Conservation (phyloP, 1,140 invertebrate species). For the Drosophila triauraria region DNA sequence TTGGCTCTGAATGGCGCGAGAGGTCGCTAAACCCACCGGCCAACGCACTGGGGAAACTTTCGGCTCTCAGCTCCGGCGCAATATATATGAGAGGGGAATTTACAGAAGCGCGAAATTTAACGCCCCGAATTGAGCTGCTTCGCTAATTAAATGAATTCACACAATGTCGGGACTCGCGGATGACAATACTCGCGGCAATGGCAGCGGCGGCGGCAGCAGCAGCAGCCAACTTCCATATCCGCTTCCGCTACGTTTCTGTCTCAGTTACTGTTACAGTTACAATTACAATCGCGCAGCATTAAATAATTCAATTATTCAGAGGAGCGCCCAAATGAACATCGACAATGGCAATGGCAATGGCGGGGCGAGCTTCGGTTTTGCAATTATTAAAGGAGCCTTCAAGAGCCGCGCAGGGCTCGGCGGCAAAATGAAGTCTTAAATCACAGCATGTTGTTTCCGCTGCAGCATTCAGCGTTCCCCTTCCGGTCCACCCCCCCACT, state of each 20-base stretch:
- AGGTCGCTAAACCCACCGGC: conserved; percentile 29
- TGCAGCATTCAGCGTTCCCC: conserved; percentile 40
- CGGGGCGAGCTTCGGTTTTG: conserved; percentile 9
- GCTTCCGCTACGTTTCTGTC: conserved; percentile 62
- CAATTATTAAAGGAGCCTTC: conserved; percentile 42
- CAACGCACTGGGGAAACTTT: not conserved
- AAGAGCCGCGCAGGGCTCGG: conserved; percentile 15
- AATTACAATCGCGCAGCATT: conserved; percentile 73
- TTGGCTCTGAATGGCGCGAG: conserved; percentile 18
- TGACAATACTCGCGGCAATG: conserved; percentile 25
- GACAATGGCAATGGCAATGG: conserved; percentile 27
- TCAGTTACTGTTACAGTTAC: conserved; percentile 49
- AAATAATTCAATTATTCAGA: conserved; percentile 80
- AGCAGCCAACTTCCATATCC: conserved; percentile 69
- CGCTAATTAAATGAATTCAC: conserved; percentile 73
- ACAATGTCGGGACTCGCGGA: conserved; percentile 49
- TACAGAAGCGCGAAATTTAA: conserved; percentile 66
- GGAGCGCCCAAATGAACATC: conserved; percentile 52
- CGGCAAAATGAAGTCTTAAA: conserved; percentile 83
- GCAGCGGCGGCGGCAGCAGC: conserved; percentile 14
- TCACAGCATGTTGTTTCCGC: conserved; percentile 84
- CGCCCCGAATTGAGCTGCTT: conserved; percentile 50
- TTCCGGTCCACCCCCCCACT: conserved; percentile 21
- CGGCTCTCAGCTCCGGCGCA: not conserved
- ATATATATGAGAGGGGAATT: conserved; percentile 19